Percentiles rank a stretch among this genome's conserved stretches.
Evolutionary conservation across 2,797 vertebrate species (phyloP).

Genomic region (Bovichtus diacanthus): DNA sequence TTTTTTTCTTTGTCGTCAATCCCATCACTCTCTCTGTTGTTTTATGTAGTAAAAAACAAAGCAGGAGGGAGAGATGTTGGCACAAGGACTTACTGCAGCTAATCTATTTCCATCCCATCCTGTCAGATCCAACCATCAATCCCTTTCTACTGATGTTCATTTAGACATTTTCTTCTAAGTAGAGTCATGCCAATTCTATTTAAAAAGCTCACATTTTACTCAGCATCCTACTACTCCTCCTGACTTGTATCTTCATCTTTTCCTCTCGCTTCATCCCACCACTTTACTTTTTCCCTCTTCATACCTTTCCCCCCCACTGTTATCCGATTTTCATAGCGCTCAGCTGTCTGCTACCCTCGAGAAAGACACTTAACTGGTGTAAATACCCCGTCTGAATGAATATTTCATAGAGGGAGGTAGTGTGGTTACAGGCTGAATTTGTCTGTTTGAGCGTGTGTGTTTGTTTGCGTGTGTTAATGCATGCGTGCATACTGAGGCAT

Average conservation of each 20-base stretch:
- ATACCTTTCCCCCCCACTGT: conserved; percentile 19
- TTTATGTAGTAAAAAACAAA: conserved; percentile 20
- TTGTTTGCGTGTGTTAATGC: conserved; percentile 32
- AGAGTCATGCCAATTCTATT: conserved; percentile 1
- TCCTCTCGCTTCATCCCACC: background rate
- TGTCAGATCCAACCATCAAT: conserved; percentile 26
- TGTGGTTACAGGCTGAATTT: conserved; percentile 50
- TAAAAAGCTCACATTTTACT: background rate
- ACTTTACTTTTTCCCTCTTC: background rate
- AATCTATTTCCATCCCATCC: conserved; percentile 35
- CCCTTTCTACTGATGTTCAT: background rate
- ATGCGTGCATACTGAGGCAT: conserved; percentile 34
- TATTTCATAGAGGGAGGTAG: conserved; percentile 64
- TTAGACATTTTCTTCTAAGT: conserved; percentile 9
- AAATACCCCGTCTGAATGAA: conserved; percentile 74
- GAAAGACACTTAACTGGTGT: conserved; percentile 72
- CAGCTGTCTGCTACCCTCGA: conserved; percentile 48
- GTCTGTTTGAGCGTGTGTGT: conserved; percentile 19
- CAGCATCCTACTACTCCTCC: background rate
- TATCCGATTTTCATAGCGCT: conserved; percentile 43
- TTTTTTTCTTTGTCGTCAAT: conserved; percentile 12
- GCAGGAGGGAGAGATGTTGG: background rate
- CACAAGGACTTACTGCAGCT: background rate
- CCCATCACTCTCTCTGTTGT: background rate
- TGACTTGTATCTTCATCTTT: background rate